Evolutionary conservation across 1,140 invertebrate genomes (phyloP), one percentile per base, ranked within the genome.

Genomic region (Drosophila chauvacae): DNA sequence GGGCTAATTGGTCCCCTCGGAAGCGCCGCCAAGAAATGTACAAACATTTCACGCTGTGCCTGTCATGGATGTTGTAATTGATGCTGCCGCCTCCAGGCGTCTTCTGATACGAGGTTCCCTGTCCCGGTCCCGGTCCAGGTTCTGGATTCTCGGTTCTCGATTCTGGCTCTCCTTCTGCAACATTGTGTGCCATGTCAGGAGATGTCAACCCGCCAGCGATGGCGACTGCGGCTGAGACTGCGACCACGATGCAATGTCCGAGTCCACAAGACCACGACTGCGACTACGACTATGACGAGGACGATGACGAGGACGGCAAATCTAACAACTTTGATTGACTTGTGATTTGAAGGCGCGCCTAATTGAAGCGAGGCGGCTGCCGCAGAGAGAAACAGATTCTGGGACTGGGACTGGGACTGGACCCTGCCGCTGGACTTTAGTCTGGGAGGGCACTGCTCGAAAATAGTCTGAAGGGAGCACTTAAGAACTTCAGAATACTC

Each of bases 61-160:
- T 88, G 84, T 87, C 84, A 88, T 87, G 82, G 85, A 88, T 88
- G 84, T 84, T 90, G 84, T 87, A 87, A 87, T 88, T 87, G 84
- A 87, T 87, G 84, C 84, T 82, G 84, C 84, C 85, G 85, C 80
- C 66, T 77, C 35, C 73, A 41, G 73, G 73, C 41, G 55, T 23
- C 53, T 68, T 23, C 5, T 20, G 53, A 39, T 56, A 39, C 53
- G 37, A 14, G 33, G 51, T 16, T 55, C 51, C 51, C 51, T 3
- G 18, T 55, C 23, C 7, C 13, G 30, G 7, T 55, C 23, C 30
- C 13, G 30, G 20, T 39, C 26, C 30, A 53, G 48, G 20, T 18
- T 55, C n/a, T 39, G 50, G 28, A 20, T 13, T 68, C 66, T n/a
- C 13, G n/a, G 9, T 18, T 41, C 59, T n/a, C 13, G 23, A 14